phyloP scores from a whole-genome alignment of 2,797 vertebrate species.

The Fistularia tabacaria region DNA sequence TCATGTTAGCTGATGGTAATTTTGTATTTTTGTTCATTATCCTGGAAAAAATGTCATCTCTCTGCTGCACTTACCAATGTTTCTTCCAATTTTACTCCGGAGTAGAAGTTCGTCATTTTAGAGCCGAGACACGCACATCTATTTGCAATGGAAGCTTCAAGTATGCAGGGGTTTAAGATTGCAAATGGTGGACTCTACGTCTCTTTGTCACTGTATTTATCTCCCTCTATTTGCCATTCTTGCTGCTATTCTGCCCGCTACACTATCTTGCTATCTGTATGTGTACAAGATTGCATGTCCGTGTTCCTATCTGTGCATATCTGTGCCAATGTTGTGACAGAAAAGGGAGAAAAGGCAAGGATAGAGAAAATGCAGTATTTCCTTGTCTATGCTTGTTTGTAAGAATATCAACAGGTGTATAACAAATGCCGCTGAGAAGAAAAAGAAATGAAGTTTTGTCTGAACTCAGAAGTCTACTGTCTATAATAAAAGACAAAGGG shows the following conservation, averaged over 20 bases:
- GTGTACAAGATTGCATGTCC: constrained; percentile 34
- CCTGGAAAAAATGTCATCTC: too few species aligned
- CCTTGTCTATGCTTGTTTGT: constrained; percentile 13
- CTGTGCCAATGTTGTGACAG: constrained; percentile 28
- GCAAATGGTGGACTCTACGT: neutral
- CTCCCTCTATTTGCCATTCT: neutral
- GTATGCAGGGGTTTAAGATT: neutral
- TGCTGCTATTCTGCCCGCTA: neutral
- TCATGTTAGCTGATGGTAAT: too few species aligned
- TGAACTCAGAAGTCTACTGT: constrained; percentile 56
- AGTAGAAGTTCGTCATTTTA: too few species aligned
- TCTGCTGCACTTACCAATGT: too few species aligned
- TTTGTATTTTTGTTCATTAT: too few species aligned
- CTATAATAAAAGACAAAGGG: constrained; percentile 58
- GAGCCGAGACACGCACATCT: too few species aligned
- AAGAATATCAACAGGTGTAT: constrained; percentile 25
- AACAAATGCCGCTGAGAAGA: constrained; percentile 79
- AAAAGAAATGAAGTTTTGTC: constrained; percentile 74
- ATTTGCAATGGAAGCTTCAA: too few species aligned
- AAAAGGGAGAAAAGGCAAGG: constrained; percentile 26
- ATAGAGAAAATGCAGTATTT: constrained; percentile 18
- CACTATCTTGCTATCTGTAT: neutral
- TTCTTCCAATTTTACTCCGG: too few species aligned
- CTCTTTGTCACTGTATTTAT: neutral
- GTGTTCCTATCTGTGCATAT: constrained; percentile 3